Percentiles rank a stretch among this genome's conserved stretches.
These are phyloP conservation scores for Promerops cafer DNA, from an alignment of 2,113 vertebrate genomes.

Conservation along the genomic window DNA sequence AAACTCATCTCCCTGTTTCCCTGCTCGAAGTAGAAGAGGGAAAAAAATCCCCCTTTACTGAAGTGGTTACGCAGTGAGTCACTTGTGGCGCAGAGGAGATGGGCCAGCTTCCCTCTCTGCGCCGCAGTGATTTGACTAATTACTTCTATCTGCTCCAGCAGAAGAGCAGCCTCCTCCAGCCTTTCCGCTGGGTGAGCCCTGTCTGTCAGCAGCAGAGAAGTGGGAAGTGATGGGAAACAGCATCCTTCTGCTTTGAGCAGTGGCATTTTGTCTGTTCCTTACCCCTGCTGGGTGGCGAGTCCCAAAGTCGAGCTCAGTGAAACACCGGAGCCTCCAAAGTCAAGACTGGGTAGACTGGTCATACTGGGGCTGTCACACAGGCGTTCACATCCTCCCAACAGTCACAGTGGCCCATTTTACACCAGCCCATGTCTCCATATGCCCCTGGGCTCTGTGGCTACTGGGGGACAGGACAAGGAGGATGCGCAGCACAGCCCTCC, in stretches of 20 bases:
- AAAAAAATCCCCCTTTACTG: neutral
- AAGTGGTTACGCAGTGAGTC: neutral
- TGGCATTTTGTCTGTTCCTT: neutral
- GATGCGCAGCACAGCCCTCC: neutral
- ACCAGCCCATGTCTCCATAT: rapidly evolving
- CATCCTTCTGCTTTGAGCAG: neutral
- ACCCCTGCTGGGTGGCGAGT: neutral
- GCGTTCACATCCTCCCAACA: neutral
- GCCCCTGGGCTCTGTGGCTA: neutral
- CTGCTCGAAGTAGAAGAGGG: neutral
- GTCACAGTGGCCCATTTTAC: neutral
- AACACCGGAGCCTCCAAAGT: neutral
- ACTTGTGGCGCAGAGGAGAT: neutral
- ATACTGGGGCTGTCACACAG: rapidly evolving
- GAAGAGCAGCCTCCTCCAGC: neutral
- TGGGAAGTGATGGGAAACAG: neutral
- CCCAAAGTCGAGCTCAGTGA: neutral
- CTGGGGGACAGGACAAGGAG: neutral
- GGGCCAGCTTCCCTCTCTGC: neutral
- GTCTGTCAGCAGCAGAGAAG: neutral
- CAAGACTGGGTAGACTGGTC: rapidly evolving
- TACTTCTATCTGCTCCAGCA: constrained; percentile 31
- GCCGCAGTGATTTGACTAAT: constrained; percentile 26
- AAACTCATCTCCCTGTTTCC: neutral
- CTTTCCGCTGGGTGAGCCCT: neutral